A percentile compares a stretch with the other conserved stretches of the same genome.
Evolutionary conservation across 2,113 vertebrate genomes (phyloP).

Genomic region (Nothobranchius kuhntae): DNA sequence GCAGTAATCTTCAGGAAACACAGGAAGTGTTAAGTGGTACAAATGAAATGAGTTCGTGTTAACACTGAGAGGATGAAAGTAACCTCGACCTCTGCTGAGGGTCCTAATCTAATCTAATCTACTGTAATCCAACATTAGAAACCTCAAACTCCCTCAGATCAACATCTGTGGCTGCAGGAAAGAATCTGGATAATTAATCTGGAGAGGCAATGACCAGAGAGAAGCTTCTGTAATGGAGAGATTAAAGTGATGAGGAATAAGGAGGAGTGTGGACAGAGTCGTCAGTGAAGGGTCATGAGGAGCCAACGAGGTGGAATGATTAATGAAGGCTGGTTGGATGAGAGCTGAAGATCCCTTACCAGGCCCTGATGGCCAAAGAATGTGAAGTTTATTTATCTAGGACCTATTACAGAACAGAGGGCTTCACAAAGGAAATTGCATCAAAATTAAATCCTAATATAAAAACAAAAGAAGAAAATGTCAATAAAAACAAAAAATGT

Average conservation of each 20-base stretch:
- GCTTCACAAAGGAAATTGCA: too few relatives aligned
- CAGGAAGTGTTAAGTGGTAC: not conserved
- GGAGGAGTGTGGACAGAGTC: too few relatives aligned
- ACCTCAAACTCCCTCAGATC: not conserved
- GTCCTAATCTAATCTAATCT: conserved; percentile 42
- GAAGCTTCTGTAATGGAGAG: conserved; percentile 26
- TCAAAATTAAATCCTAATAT: too few relatives aligned
- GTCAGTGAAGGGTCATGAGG: conserved; percentile 20
- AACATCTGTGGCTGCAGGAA: conserved; percentile 1
- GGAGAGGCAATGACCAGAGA: not conserved
- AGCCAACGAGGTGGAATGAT: not conserved
- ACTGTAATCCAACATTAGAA: conserved; percentile 22
- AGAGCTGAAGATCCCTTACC: too few relatives aligned
- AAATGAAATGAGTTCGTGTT: not conserved
- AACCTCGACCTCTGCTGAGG: conserved; percentile 25
- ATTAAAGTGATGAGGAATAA: conserved; percentile 23
- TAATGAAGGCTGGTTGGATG: too few relatives aligned
- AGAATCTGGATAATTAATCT: conserved; percentile 44
- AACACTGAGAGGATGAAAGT: conserved; percentile 4
- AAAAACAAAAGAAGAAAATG: too few relatives aligned
- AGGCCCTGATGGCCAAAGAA: too few relatives aligned
- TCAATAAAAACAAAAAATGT: too few relatives aligned
- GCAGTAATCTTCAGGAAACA: not conserved
- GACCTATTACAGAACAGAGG: too few relatives aligned
- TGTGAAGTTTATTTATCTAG: too few relatives aligned